These are phyloP conservation scores for Rhodeus uyekii DNA, from an alignment of 2,797 vertebrate species.

Conservation along the genomic window DNA sequence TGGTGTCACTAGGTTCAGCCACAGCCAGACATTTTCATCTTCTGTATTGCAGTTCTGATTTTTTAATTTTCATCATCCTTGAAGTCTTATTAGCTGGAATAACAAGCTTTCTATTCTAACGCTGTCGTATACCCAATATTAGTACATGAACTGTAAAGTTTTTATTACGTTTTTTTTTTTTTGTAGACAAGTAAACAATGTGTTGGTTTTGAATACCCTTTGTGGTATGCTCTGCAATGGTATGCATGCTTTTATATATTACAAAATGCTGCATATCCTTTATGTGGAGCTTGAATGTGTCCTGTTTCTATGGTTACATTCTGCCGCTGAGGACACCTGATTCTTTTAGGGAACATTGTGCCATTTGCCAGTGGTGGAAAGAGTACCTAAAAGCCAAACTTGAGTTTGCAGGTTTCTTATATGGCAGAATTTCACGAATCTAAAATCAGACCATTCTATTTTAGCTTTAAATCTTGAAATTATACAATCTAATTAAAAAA, in stretches of 20 bases:
- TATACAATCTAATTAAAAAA: too few relatives aligned
- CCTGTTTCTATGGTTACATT: conserved; percentile 64
- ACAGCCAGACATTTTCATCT: background rate
- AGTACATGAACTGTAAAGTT: background rate
- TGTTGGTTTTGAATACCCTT: background rate
- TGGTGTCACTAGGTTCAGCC: background rate
- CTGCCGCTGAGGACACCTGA: conserved; percentile 45
- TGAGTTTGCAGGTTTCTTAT: background rate
- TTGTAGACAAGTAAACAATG: background rate
- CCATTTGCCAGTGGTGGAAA: background rate
- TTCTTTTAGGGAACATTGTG: conserved; percentile 9
- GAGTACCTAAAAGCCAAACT: background rate
- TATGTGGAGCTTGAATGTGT: conserved; percentile 35
- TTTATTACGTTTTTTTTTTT: background rate
- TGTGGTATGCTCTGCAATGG: background rate
- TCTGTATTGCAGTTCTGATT: background rate
- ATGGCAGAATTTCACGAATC: too few relatives aligned
- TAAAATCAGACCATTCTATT: too few relatives aligned
- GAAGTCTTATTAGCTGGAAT: background rate
- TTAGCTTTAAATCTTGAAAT: too few relatives aligned
- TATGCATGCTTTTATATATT: conserved; percentile 1
- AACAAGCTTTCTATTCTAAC: background rate
- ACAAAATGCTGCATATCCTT: conserved; percentile 5
- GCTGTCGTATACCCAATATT: background rate
- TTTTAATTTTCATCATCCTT: background rate